phyloP scores from a whole-genome alignment of 2,888 invertebrate species.

The Chaitophorus viminalis region DNA sequence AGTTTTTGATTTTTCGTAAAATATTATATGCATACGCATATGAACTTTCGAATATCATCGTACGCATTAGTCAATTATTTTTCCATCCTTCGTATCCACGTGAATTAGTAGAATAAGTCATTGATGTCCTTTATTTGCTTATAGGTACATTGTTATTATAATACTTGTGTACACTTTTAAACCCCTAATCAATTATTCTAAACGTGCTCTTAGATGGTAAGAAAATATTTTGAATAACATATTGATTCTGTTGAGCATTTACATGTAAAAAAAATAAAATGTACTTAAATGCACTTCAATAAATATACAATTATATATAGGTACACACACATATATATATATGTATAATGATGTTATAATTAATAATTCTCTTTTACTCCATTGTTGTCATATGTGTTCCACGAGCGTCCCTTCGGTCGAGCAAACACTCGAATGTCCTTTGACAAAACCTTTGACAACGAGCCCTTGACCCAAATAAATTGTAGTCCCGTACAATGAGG shows the following conservation, averaged over 20 bases:
- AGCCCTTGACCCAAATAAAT: slow-evolving; percentile 46
- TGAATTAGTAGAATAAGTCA: not conserved
- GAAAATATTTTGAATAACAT: slow-evolving; percentile 9
- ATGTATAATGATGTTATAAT: not conserved
- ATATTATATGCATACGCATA: not conserved
- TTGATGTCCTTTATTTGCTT: not conserved
- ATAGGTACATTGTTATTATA: not conserved
- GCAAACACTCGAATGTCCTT: slow-evolving; percentile 37
- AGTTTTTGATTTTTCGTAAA: not conserved
- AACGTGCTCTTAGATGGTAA: not conserved
- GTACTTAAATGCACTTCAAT: not conserved
- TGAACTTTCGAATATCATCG: not conserved
- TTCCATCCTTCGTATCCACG: not conserved
- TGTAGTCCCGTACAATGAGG: not conserved
- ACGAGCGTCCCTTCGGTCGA: slow-evolving; percentile 14
- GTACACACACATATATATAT: not conserved
- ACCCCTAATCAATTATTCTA: slow-evolving; percentile 15
- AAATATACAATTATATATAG: not conserved
- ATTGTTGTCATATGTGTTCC: not conserved
- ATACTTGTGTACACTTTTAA: not conserved
- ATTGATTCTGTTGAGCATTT: not conserved
- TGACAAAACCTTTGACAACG: slow-evolving; percentile 43
- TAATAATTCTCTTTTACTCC: slow-evolving; percentile 52
- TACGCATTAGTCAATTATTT: not conserved
- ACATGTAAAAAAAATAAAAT: not conserved